Conservation (phyloP, 2,113 vertebrate species). For the Chlamydotis undulata region DNA sequence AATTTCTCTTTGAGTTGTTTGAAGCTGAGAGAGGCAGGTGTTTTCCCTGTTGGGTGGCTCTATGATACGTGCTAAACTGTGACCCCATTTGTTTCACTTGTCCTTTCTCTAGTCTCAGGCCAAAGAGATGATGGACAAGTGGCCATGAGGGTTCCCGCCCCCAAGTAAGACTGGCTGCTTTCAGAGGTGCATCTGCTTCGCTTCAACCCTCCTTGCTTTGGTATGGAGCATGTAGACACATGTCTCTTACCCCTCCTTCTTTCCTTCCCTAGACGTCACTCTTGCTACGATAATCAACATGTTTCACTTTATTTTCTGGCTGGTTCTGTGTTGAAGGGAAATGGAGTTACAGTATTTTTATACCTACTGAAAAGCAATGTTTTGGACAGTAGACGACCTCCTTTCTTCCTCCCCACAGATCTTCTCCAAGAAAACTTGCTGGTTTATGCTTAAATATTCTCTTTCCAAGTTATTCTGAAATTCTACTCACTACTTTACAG, state of each 20-base stretch:
- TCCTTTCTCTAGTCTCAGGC: background rate
- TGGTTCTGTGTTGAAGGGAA: background rate
- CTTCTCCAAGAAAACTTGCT: background rate
- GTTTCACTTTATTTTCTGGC: background rate
- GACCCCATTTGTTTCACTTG: background rate
- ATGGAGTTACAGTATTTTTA: background rate
- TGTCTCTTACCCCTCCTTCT: background rate
- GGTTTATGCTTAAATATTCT: background rate
- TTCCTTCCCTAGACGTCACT: background rate
- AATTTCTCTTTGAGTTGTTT: background rate
- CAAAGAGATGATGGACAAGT: background rate
- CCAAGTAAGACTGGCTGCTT: background rate
- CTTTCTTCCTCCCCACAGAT: background rate
- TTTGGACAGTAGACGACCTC: background rate
- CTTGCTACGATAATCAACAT: background rate
- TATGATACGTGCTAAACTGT: background rate
- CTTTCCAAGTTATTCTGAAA: background rate
- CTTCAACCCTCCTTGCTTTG: background rate
- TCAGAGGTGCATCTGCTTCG: background rate
- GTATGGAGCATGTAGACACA: background rate
- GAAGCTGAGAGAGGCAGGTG: background rate
- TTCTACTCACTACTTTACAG: background rate
- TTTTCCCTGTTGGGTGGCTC: background rate
- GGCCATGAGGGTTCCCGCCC: background rate
- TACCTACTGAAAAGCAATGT: background rate